Base-by-base conservation (phyloP, 2,888 invertebrate species). In the Exephanes ischioxanthus region DNA sequence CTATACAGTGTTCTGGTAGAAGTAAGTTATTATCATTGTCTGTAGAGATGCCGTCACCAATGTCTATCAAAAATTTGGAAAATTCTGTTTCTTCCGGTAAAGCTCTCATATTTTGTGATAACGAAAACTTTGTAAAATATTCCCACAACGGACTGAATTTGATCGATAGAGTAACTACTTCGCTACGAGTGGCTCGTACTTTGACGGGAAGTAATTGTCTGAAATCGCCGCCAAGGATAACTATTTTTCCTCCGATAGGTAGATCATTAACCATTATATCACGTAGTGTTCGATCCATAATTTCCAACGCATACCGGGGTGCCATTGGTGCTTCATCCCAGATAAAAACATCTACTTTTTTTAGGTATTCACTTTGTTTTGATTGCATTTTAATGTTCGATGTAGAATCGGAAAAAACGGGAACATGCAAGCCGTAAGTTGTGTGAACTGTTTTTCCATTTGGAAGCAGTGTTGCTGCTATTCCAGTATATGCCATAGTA, bases 371-470 rank as follows among this genome's bases (percentile, higher is more conserved):
- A 41, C 67, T 19, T 41, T 41, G 41, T 41, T 41, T 9, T 41
- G 9, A 67, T 37, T 41, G 66, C 30, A 33, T 37, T 41, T 67
- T 67, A 41, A 67, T 67, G 19, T 67, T 67, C 1, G 45, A 67
- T 3, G 67, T 67, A 9, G 67, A 67, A 41, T 67, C 67, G 0
- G 37, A 41, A 11, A 67, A 67, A 37, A 66, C 37, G 14, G 41
- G 66, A 16, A 66, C 66, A n/a, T 41, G 66, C 66, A 66, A n/a
- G n/a, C 83, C 73, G 63, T 84, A 84, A 19, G 81, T 78, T 81
- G 81, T 81, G 53, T 86, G 84, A 9, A 84, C 80, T 61, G 80
- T 63, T 87, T 90, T 11, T n/a, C 91, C 91, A 37, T 91, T 92
- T 0, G 91, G 91, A 71, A 88, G 90, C 0, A 91, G 90, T 26